Evolutionary conservation across 1,140 invertebrate genomes (phyloP).

Genomic region (Diabrotica virgifera): DNA sequence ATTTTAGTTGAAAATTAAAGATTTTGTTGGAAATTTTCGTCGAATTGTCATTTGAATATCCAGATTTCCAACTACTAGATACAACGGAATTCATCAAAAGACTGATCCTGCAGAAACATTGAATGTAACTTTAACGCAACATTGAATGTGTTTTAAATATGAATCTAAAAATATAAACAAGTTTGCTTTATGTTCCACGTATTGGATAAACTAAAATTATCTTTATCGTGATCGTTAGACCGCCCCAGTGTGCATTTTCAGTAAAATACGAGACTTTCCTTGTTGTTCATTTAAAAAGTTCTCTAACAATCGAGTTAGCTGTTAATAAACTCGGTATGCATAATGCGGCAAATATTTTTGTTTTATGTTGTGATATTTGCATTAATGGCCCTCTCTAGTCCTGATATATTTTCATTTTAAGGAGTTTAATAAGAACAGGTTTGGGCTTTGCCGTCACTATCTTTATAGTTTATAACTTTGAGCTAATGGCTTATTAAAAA

Average conservation of each 20-base stretch:
- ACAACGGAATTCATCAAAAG: too few species aligned
- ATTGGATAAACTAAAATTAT: background rate
- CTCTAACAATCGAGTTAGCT: slow-evolving; percentile 15
- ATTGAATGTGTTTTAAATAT: too few species aligned
- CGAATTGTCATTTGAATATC: too few species aligned
- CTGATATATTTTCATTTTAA: slow-evolving; percentile 1
- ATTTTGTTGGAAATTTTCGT: too few species aligned
- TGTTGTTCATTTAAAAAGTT: slow-evolving; percentile 13
- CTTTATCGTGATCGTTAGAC: slow-evolving; percentile 3
- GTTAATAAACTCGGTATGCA: slow-evolving; percentile 7
- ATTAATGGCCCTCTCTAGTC: slow-evolving; percentile 10
- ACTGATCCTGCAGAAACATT: too few species aligned
- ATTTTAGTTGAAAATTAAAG: too few species aligned
- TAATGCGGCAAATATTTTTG: slow-evolving; percentile 19
- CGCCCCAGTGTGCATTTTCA: background rate
- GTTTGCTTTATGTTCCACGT: too few species aligned
- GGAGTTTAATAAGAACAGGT: background rate
- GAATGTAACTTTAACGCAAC: too few species aligned
- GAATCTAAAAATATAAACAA: too few species aligned
- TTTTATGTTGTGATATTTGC: slow-evolving; percentile 12
- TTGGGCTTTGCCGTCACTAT: background rate
- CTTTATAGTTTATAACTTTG: background rate
- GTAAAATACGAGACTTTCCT: slow-evolving; percentile 10
- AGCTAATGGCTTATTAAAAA: too few species aligned
- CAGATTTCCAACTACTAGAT: too few species aligned